Evolutionary conservation across 2,888 invertebrate genomes (phyloP).

Genomic region (Tribolium freemani): DNA sequence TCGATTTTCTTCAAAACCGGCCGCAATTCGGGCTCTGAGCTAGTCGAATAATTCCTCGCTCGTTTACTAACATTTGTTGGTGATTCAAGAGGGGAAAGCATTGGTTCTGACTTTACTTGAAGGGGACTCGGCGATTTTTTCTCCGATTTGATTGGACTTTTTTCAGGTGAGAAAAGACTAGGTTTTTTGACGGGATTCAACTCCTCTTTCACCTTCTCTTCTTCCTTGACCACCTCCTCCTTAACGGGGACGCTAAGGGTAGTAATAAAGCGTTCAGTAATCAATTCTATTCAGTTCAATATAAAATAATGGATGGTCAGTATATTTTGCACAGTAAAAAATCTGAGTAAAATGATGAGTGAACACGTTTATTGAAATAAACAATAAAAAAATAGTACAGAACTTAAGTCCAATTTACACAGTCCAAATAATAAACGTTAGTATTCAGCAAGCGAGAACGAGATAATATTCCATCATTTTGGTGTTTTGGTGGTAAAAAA

Average conservation of each 20-base stretch:
- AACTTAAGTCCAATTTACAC: no score
- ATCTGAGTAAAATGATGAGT: no score
- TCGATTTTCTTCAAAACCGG: slow-evolving; percentile 76
- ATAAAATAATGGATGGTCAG: no score
- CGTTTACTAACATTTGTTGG: slow-evolving; percentile 57
- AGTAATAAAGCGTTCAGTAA: no score
- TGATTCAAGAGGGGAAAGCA: slow-evolving; percentile 58
- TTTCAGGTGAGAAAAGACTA: slow-evolving; percentile 79
- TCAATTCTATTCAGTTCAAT: no score
- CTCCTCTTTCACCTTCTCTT: slow-evolving; percentile 52
- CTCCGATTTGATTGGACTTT: slow-evolving; percentile 64
- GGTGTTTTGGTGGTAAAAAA: no score
- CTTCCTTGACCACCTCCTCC: slow-evolving; percentile 49
- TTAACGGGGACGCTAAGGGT: slow-evolving; percentile 44
- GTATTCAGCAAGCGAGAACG: no score
- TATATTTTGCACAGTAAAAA: no score
- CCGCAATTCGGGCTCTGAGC: slow-evolving; percentile 74
- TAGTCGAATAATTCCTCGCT: slow-evolving; percentile 63
- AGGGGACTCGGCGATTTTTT: slow-evolving; percentile 47
- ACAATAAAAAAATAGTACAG: no score
- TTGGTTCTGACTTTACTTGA: slow-evolving; percentile 50
- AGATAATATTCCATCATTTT: no score
- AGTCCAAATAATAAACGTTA: no score
- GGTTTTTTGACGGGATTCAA: slow-evolving; percentile 69
- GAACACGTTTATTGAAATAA: no score